Base-by-base conservation (phyloP, 2,113 vertebrate genomes). In the Lucifuga dentata region DNA sequence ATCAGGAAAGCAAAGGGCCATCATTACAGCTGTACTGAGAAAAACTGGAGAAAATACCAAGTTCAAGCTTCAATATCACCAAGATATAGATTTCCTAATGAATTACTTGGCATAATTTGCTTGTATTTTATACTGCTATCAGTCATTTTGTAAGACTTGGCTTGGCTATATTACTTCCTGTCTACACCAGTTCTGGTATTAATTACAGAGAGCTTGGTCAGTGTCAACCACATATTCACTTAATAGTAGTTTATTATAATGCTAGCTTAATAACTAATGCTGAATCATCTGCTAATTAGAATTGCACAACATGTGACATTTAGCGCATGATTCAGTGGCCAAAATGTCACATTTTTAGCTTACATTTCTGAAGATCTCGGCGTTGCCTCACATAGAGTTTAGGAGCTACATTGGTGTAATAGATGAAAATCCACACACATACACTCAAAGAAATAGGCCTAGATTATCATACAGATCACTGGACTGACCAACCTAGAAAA, bases 401-500 rank as follows among this genome's bases (percentile, higher is more conserved):
- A 56, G 50, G 2, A 21, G 21, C 68, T 39, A 15, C 16, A 20
- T 39, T 41, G 26, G 29, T 23, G 43, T 24, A 49, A 66, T 51
- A 53, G 48, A 3, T n/a, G 53, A 70, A 79, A 43, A 76, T 29
- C n/a, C 5, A 53, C n/a, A 5, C n/a, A 40, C 38, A 67, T 33
- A 40, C 39, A 51, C 72, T 70, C 24, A 84, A 63, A 78, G 43
- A 68, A 68, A 52, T 60, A 16, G 26, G 26, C 3, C 26, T 29
- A 29, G 71, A 89, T 85, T 85, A 83, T 55, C 56, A 48, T 35
- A 74, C 74, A 83, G 69, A 72, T 83, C 57, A 74, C 64, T 44
- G 74, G 67, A 64, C 60, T 38, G 75, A 39, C 56, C 49, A 73
- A 85, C 86, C 84, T 72, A 86, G 62, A 88, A 88, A 87, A 84